Percentiles rank a stretch among this genome's conserved stretches.
Conservation (phyloP, 1,140 invertebrate species). For the Listronotus bonariensis region DNA sequence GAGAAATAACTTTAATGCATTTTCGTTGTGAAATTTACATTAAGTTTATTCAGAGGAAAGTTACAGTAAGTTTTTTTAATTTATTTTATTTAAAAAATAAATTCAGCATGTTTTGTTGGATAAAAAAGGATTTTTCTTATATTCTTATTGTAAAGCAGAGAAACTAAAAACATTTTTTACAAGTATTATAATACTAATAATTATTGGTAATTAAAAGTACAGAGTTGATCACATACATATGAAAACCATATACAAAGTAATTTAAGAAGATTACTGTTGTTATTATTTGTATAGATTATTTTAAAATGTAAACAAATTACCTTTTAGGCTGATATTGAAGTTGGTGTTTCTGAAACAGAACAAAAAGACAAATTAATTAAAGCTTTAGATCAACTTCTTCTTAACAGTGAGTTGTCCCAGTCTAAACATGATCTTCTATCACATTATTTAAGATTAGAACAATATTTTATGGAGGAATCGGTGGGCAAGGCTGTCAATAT, state of each 20-base stretch:
- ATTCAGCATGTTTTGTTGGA: too few species aligned
- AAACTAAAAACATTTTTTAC: too few species aligned
- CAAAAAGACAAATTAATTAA: slow-evolving; percentile 61
- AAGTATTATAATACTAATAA: too few species aligned
- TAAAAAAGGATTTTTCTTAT: too few species aligned
- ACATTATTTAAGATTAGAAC: slow-evolving; percentile 90
- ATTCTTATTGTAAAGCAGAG: too few species aligned
- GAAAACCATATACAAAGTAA: too few species aligned
- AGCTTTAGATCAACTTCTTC: slow-evolving; percentile 72
- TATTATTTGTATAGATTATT: too few species aligned
- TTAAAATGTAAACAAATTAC: too few species aligned
- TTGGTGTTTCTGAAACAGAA: slow-evolving; percentile 62
- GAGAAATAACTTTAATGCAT: slow-evolving; percentile 91
- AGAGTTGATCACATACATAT: too few species aligned
- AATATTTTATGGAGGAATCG: slow-evolving; percentile 95
- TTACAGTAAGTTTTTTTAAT: slow-evolving; percentile 64
- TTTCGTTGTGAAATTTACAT: slow-evolving; percentile 89
- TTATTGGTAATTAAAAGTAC: too few species aligned
- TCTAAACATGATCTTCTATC: slow-evolving; percentile 90
- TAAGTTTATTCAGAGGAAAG: slow-evolving; percentile 80
- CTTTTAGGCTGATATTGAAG: slow-evolving; percentile 71
- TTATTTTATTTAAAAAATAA: too few species aligned
- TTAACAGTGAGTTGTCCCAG: slow-evolving; percentile 77
- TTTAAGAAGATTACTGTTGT: too few species aligned
- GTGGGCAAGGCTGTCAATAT: slow-evolving; percentile 91